phyloP scores from a whole-genome alignment of 2,888 invertebrate species.

The Hofmannophila pseudospretella region DNA sequence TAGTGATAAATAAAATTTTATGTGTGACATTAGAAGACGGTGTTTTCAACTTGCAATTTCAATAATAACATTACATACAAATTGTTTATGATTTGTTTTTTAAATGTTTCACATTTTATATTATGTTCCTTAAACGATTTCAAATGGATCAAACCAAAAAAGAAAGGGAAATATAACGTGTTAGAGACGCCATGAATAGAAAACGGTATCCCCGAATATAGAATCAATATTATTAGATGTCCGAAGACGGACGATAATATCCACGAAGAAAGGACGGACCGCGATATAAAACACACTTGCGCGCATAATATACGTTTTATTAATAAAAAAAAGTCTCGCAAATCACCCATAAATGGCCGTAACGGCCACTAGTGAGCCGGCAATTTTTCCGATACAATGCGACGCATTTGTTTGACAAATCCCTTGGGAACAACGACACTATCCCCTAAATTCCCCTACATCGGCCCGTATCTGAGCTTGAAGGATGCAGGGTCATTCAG shows the following conservation, averaged over 20 bases:
- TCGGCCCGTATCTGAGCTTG: conserved; percentile 53
- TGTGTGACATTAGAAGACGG: too few relatives aligned
- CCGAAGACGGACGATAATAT: conserved; percentile 74
- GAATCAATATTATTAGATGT: conserved; percentile 64
- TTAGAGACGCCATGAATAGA: conserved; percentile 36
- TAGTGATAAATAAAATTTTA: conserved; percentile 1
- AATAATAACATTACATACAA: too few relatives aligned
- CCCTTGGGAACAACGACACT: conserved; percentile 48
- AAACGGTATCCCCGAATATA: conserved; percentile 35
- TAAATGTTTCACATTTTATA: too few relatives aligned
- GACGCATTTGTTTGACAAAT: conserved; percentile 77
- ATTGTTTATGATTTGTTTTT: too few relatives aligned
- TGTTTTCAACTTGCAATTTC: too few relatives aligned
- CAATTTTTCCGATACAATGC: conserved; percentile 72
- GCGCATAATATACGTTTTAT: conserved; percentile 78
- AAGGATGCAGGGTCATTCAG: conserved; percentile 72
- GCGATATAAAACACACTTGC: conserved; percentile 74
- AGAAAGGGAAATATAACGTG: too few relatives aligned
- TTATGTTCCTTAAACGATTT: too few relatives aligned
- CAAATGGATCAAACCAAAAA: too few relatives aligned
- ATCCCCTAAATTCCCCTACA: conserved; percentile 38
- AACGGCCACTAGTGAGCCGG: conserved; percentile 70
- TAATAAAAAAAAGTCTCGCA: conserved; percentile 71
- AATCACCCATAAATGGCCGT: conserved; percentile 76
- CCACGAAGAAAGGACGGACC: conserved; percentile 55